Evolutionary conservation across 2,888 invertebrate genomes (phyloP).

Genomic region (Harpalus rubripes): DNA sequence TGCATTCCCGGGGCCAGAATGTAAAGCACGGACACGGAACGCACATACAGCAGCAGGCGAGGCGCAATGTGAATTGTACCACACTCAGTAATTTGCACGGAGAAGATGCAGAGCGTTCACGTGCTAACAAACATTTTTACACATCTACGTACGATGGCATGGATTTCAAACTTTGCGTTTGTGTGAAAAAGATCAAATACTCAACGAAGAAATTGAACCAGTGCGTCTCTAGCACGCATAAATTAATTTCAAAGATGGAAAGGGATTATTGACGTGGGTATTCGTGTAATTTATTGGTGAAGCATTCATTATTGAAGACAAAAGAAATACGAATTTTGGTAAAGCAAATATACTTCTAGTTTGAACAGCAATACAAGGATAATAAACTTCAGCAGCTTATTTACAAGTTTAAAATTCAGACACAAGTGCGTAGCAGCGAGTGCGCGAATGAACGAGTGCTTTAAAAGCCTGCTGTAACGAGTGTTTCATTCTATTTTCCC

Average conservation of each 20-base stretch:
- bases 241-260: neutral
- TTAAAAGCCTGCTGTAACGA: no score
- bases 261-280: neutral
- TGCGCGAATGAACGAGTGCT: no score
- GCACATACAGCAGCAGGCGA: constrained; percentile 26
- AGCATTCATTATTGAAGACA: neutral
- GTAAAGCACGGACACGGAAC: constrained; percentile 45
- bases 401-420: no score
- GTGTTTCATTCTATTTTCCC: no score
- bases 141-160: neutral
- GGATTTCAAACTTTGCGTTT: neutral
- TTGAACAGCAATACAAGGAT: no score
- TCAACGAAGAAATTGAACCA: neutral
- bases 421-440: no score
- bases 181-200: neutral
- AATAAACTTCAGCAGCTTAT: no score
- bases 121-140: constrained; percentile 21
- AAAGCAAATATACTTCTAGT: no score
- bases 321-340: neutral
- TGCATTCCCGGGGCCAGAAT: constrained; percentile 53
- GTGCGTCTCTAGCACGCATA: neutral
- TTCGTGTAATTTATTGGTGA: neutral
- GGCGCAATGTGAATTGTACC: constrained; percentile 11
- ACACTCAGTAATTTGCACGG: constrained; percentile 9
- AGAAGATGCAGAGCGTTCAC: neutral